Conservation (phyloP, 2,113 vertebrate species). For the Mormoops blainvillei region DNA sequence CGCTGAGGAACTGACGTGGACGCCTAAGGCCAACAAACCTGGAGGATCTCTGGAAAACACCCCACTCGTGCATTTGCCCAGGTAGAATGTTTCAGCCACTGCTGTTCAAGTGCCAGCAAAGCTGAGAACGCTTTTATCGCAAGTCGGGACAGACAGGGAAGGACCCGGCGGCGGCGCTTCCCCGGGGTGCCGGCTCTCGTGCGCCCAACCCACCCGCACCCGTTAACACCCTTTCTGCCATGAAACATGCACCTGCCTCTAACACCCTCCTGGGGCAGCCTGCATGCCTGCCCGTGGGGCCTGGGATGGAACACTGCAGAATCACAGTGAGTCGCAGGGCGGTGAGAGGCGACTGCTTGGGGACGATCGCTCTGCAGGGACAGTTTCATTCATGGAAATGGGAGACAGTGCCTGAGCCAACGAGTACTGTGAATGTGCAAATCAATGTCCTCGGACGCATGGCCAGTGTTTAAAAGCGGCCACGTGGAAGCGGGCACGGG, state of each 20-base stretch:
- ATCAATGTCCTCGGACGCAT: accelerated
- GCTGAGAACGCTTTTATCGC: constrained; percentile 33
- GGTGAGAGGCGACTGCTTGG: constrained; percentile 26
- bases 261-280: constrained; percentile 5
- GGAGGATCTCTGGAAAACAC: constrained; percentile 64
- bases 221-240: constrained; percentile 44
- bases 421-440: background rate
- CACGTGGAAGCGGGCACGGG: background rate
- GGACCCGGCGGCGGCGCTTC: background rate
- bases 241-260: background rate
- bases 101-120: constrained; percentile 49
- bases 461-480: background rate
- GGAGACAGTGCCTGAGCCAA: background rate
- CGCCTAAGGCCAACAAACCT: constrained; percentile 49
- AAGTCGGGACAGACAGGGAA: background rate
- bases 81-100: constrained; percentile 45
- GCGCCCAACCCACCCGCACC: constrained; percentile 22
- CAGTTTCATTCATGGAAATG: constrained; percentile 61
- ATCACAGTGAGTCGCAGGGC: constrained; percentile 9
- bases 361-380: constrained; percentile 40
- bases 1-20: background rate
- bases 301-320: constrained; percentile 40
- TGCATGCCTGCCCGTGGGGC: constrained; percentile 34
- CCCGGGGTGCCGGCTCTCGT: background rate
- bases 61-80: constrained; percentile 53